Evolutionary conservation across 1,140 invertebrate species (phyloP), one percentile per base, ranked within the genome.

Genomic region (Meloidogyne hapla): DNA sequence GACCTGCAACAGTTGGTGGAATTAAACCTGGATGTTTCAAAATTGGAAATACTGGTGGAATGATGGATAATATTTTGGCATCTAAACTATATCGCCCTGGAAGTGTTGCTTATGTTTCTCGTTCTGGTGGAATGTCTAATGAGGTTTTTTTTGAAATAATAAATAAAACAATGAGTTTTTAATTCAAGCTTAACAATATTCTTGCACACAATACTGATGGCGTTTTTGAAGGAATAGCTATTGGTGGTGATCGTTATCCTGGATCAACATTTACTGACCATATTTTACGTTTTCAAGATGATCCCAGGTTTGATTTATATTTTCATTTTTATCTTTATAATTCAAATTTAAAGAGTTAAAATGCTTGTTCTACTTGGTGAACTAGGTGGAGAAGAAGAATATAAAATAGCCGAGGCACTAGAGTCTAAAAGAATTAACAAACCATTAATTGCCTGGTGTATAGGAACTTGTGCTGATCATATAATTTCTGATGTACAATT

Each of bases 11-110:
- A 0, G 96, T 89, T 88, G 90, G 91, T 67, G 97, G 96, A 33
- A 93, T 99, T 28, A 99, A 99, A 87, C 96, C 97, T 0, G 97
- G 96, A 1, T 98, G 95, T 87, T 98, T 99, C 88, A 99, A 98
- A 70, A 99, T 99, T 83, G 96, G 97, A 48, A 99, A 99, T 89
- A 99, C 96, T 13, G 96, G 95, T 2, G 96, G 96, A 67, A 99
- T 99, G 96, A 94, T 99, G 91, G 96, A 99, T 87, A 99, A 99
- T 87, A 98, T 99, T 83, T 89, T 99, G 2, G 93, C 97, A 80
- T 98, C 95, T 62, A 98, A 96, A 89, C 89, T 99, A 0, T 99
- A 98, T 88, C 89, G 96, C 62, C 92, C 95, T 25, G 96, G 96
- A 84, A 96, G 94, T 88, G 94, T 98, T 64, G 96, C 95, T 0